Conservation (phyloP, 2,113 vertebrate genomes). For the Gopherus evgoodei region DNA sequence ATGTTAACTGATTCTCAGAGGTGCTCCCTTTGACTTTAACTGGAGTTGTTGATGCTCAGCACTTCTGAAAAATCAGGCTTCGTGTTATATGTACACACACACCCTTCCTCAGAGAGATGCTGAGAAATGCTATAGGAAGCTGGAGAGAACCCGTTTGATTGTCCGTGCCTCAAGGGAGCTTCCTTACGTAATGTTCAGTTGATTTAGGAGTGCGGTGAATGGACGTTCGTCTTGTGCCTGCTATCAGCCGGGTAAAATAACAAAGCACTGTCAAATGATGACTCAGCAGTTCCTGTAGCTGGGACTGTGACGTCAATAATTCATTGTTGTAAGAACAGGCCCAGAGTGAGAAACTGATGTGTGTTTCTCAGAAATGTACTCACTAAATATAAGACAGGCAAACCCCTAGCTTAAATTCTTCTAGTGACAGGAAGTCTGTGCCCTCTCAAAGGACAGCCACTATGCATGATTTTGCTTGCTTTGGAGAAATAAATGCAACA, state of each 20-base stretch:
- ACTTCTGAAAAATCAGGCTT: neutral
- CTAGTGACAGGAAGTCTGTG: accelerated
- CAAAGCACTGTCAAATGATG: accelerated
- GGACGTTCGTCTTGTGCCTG: accelerated
- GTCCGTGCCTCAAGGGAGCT: neutral
- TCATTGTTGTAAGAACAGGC: neutral
- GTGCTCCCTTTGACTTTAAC: neutral
- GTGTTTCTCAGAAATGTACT: neutral
- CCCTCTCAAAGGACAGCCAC: neutral
- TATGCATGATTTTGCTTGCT: neutral
- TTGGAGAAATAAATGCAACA: neutral
- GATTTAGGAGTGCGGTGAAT: accelerated
- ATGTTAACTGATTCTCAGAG: neutral
- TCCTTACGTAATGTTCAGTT: accelerated
- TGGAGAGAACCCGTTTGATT: neutral
- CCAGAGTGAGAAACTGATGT: neutral
- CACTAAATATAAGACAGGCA: neutral
- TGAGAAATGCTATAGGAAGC: slow-evolving; percentile 22
- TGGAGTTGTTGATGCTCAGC: neutral
- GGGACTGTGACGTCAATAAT: accelerated
- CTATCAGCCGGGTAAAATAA: accelerated
- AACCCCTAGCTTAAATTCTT: accelerated
- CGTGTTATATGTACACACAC: neutral
- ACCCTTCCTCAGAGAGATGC: neutral
- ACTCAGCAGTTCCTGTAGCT: accelerated